Percentiles rank a stretch among this genome's conserved stretches.
Evolutionary conservation across 2,113 vertebrate species (phyloP).

Genomic region (Myrmecophaga tridactyla): DNA sequence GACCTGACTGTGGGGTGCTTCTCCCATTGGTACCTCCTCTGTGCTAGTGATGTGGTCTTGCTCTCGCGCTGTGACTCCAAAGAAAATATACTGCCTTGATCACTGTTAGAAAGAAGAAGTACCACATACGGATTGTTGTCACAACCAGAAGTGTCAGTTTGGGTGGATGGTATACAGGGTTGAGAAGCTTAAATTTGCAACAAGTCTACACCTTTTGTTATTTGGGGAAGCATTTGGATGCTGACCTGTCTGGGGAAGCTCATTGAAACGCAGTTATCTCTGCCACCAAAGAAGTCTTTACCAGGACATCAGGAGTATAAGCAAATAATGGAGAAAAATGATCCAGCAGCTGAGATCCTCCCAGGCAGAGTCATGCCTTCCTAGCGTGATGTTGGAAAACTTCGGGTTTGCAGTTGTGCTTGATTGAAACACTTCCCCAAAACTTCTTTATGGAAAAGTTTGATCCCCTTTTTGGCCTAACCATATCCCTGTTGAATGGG

Average conservation of each 20-base stretch:
- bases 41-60: not conserved
- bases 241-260: too few species aligned
- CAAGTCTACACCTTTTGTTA: not conserved
- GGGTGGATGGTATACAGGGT: not conserved
- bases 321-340: not conserved
- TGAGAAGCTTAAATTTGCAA: not conserved
- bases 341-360: not conserved
- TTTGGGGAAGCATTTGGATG: too few species aligned
- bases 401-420: not conserved
- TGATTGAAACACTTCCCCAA: not conserved
- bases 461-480: not conserved
- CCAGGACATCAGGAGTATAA: not conserved
- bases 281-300: not conserved
- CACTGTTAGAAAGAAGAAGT: not conserved
- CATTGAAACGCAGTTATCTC: not conserved
- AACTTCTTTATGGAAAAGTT: not conserved
- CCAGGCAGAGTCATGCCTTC: not conserved
- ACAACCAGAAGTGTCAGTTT: not conserved
- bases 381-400: not conserved
- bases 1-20: not conserved
- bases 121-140: not conserved
- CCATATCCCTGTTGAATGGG: not conserved
- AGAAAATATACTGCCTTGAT: not conserved
- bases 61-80: not conserved
- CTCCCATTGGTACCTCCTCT: too few species aligned